These are phyloP conservation scores for Nymphicus hollandicus DNA, from an alignment of 2,113 vertebrate species.

Conservation along the genomic window DNA sequence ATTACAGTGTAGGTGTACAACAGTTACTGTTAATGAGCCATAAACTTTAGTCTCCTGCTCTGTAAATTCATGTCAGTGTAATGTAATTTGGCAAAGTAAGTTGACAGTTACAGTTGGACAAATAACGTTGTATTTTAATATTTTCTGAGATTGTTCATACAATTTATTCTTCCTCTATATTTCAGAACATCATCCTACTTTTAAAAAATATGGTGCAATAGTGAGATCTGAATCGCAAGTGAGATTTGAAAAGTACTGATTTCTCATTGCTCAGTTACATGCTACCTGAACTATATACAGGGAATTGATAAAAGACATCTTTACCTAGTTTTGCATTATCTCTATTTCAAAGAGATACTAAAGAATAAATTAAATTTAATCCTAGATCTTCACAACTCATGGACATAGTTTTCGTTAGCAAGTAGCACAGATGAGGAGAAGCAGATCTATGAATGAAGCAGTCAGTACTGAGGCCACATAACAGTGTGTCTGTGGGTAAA, in stretches of 20 bases:
- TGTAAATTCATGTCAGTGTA: conserved; percentile 39
- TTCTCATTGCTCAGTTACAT: background rate
- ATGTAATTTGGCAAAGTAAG: conserved; percentile 47
- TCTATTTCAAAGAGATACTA: background rate
- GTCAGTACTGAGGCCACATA: background rate
- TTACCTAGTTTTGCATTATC: background rate
- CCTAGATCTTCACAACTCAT: background rate
- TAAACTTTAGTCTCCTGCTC: conserved; percentile 59
- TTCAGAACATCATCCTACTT: background rate
- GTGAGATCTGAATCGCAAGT: background rate
- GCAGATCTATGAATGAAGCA: background rate
- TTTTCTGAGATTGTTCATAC: background rate
- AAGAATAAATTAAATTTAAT: background rate
- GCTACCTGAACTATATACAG: background rate
- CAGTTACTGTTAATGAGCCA: conserved; percentile 66
- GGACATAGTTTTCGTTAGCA: background rate
- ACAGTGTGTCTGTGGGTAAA: rapidly evolving
- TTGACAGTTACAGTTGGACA: conserved; percentile 38
- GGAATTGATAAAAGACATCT: background rate
- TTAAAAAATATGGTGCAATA: background rate
- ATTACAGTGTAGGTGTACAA: conserved; percentile 60
- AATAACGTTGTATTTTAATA: background rate
- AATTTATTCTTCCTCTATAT: background rate
- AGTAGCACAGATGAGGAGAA: background rate
- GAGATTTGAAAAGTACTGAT: background rate